Evolutionary conservation across 2,888 invertebrate genomes (phyloP), one percentile per base, ranked within the genome.

Genomic region (Drosophila birchii): DNA sequence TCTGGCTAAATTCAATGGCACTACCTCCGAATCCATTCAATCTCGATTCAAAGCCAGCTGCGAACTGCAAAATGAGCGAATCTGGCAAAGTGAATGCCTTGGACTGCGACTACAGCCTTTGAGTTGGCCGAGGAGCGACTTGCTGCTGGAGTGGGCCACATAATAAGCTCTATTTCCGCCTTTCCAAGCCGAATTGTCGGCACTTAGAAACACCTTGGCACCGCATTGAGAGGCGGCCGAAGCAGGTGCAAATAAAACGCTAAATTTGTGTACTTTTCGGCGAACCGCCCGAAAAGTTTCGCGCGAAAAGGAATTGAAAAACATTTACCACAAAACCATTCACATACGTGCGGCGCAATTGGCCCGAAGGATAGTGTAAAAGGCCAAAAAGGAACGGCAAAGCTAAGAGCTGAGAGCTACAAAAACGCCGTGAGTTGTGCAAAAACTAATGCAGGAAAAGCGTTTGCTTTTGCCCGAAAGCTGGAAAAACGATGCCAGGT

Each of bases 121-220:
- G 77, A 86, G 80, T 79, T 86, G 87, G 89, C 71, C 68, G 3
- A 51, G 26, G 41, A 45, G 66, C 39, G 51, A 18, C 56, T 45
- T 36, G 18, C 36, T 38, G 16, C 36, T 39, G 23, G 38, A 44
- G 38, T 43, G 69, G 68, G 41, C 68, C 20, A 61, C 75, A 79
- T 88, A 85, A 85, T 85, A 88, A 85, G 84, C 84, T 88, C 84
- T 72, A 88, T 88, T 85, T 85, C 81, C 88, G 84, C 78, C 72
- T 39, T 62, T 67, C 64, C 54, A 70, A 70, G 75, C 76, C 71
- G 79, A 81, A 85, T 81, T 85, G 82, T 78, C 82, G 72, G 66
- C 83, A 82, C 80, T 75, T 76, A 73, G 70, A 62, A 64, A 64
- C 69, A 73, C 64, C 67, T 67, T 68, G 32, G 39, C 38, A 45